Conservation (phyloP, 1,140 invertebrate genomes). For the Tetramorium alpestre region DNA sequence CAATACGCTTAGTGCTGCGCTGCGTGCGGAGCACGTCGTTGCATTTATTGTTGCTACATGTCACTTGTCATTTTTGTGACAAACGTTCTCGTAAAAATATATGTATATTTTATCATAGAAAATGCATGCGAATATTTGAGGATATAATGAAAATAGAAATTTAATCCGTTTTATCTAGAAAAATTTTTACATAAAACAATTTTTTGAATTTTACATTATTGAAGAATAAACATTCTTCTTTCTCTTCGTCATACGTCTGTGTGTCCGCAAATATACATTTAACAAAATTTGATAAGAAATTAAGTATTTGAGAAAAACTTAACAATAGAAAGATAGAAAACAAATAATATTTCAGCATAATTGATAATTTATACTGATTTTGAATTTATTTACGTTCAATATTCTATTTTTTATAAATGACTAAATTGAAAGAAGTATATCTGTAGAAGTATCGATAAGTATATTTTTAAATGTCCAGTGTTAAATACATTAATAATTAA, state of each 20-base stretch:
- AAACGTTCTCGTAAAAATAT: constrained; percentile 16
- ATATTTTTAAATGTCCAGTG: not conserved
- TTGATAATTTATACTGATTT: not conserved
- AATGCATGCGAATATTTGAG: not conserved
- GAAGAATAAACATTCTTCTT: not conserved
- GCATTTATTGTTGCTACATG: constrained; percentile 28
- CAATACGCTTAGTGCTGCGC: not conserved
- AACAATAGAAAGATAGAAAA: not conserved
- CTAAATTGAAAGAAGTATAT: not conserved
- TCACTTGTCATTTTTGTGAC: constrained; percentile 29
- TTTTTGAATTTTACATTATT: not conserved
- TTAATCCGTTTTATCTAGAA: not conserved
- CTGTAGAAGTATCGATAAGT: too few species aligned
- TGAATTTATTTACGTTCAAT: not conserved
- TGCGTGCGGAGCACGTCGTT: not conserved
- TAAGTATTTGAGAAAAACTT: not conserved
- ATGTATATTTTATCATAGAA: not conserved
- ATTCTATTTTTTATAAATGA: not conserved
- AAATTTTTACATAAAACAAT: not conserved
- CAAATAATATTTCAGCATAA: not conserved
- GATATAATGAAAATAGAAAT: not conserved
- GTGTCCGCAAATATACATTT: not conserved
- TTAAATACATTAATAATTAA: not conserved
- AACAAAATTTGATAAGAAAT: not conserved
- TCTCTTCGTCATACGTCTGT: not conserved